Conservation (phyloP, 2,888 invertebrate species). For the Drosophila suboccidentalis region DNA sequence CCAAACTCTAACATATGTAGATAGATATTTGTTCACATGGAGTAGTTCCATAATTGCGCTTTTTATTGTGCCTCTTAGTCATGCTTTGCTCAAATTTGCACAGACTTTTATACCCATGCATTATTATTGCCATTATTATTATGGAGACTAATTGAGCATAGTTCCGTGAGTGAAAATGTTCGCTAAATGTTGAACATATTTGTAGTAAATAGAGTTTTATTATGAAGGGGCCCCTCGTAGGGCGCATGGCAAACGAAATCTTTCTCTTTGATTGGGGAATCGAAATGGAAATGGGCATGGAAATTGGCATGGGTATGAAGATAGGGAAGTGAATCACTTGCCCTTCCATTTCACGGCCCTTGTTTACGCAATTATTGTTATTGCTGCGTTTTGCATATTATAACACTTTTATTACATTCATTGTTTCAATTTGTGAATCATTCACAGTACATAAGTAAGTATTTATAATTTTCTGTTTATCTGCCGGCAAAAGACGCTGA, state of each 20-base stretch:
- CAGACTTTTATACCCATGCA: slow-evolving; percentile 20
- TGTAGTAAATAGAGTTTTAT: background rate
- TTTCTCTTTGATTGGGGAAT: slow-evolving; percentile 14
- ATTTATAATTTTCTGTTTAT: slow-evolving; percentile 22
- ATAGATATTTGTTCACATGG: background rate
- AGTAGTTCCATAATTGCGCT: slow-evolving; percentile 1
- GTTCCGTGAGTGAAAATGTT: slow-evolving; percentile 33
- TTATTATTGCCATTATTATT: slow-evolving; percentile 13
- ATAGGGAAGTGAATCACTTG: slow-evolving; percentile 32
- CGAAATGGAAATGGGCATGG: slow-evolving; percentile 1
- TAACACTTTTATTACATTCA: slow-evolving; percentile 9
- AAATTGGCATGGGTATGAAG: slow-evolving; percentile 7
- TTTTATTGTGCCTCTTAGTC: slow-evolving; percentile 19
- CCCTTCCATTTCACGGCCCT: slow-evolving; percentile 30
- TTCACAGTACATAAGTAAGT: background rate
- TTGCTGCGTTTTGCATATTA: slow-evolving; percentile 20
- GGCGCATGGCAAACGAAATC: slow-evolving; percentile 1
- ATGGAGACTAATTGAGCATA: slow-evolving; percentile 39
- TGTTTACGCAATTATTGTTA: slow-evolving; percentile 18
- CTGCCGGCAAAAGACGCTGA: slow-evolving; percentile 35
- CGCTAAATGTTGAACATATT: slow-evolving; percentile 7
- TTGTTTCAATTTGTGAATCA: slow-evolving; percentile 34
- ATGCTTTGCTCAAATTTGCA: slow-evolving; percentile 33
- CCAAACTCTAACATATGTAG: background rate
- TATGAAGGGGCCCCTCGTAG: background rate